Base-by-base conservation (phyloP, 1,140 invertebrate species). In the Pomacea maculata region DNA sequence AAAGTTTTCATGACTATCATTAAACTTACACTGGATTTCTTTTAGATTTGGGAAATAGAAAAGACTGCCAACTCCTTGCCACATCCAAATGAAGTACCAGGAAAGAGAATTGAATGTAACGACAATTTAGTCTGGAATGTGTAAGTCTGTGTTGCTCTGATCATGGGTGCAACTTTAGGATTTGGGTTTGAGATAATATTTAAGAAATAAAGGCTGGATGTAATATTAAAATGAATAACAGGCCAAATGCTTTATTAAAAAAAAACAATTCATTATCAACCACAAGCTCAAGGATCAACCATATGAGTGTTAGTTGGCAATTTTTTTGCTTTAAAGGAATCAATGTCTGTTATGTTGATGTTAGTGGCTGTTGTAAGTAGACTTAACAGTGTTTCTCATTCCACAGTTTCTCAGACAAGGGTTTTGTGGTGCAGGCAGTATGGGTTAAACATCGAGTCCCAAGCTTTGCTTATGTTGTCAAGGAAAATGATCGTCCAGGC, bases 391-490 rank as follows among this genome's bases (percentile, higher is more conserved):
- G 11, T 14, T 61, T 61, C 57, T 61, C 57, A 61, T 17, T 3
- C 8, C 57, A 61, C 67, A 89, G 87, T 63, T 86, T 82, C 83
- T 85, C 87, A 76, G 87, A 89, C 77, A 82, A 83, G 45, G 83
- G 85, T 57, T 83, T 88, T n/a, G 82, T 34, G 34, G 91, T 92
- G 4, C 84, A 85, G 77, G 92, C 91, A 68, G 88, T 91, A 25
- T 87, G 85, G 76, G 83, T 92, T 25, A 87, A 87, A 78, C 92
- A 93, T 82, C 86, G 88, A 77, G 87, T 92, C 79, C 92, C 92
- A 34, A 88, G 86, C 68, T 92, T 92, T 89, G 92, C 91, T 25
- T 93, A 87, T 87, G 85, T 92, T 12, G 84, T 92, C 57, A 70
- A 87, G 63, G 89, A 92, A 83, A 85, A 87, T 75, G 83, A 88